phyloP scores from a whole-genome alignment of 2,797 vertebrate genomes.

The Pipistrellus nathusii region DNA sequence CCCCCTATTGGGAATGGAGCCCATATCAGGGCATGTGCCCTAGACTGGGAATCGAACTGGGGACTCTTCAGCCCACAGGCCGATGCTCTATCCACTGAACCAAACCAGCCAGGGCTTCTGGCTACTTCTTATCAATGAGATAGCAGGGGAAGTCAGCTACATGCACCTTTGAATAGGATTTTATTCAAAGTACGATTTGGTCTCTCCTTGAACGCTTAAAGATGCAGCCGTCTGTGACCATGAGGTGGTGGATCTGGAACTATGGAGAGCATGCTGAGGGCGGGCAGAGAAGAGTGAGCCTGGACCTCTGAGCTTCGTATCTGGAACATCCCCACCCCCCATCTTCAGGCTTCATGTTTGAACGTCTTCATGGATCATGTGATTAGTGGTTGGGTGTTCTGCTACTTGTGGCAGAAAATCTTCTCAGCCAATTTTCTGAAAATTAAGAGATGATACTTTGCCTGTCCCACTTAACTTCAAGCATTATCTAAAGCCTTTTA shows the following conservation, averaged over 20 bases:
- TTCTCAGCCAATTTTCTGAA: conserved; percentile 35
- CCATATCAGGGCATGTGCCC: no score
- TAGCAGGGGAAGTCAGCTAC: neutral
- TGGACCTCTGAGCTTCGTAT: neutral
- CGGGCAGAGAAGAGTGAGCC: neutral
- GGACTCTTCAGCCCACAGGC: no score
- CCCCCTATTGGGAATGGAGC: no score
- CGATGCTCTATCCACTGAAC: no score
- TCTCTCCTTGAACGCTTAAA: neutral
- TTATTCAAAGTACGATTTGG: neutral
- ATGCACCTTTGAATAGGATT: neutral
- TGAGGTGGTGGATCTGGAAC: neutral
- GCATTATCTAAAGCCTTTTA: conserved; percentile 22
- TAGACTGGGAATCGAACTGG: no score
- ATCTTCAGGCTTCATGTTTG: neutral
- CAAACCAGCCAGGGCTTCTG: neutral
- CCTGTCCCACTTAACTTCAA: conserved; percentile 14
- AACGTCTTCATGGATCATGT: neutral
- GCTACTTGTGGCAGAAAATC: neutral
- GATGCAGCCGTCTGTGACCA: neutral
- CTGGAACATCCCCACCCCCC: neutral
- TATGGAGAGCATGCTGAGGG: neutral
- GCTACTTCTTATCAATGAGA: neutral
- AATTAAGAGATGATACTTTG: conserved; percentile 46
- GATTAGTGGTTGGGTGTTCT: conserved; percentile 16